Evolutionary conservation across 2,888 invertebrate genomes (phyloP).

Genomic region (Lithosia quadra): DNA sequence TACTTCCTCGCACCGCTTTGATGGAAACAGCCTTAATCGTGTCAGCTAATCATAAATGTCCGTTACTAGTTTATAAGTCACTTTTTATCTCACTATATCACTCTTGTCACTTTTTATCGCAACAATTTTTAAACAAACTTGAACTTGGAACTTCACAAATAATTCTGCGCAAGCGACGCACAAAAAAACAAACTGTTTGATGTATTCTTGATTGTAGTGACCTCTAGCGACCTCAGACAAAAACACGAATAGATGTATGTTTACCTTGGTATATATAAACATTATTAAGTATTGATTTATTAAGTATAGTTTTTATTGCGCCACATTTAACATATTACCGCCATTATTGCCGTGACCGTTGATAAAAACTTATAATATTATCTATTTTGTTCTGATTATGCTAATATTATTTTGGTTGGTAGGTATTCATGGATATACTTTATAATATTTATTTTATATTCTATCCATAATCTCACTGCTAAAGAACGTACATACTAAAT

Average conservation of each 20-base stretch:
- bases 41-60: neutral
- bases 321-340: slow-evolving; percentile 30
- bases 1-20: too few relatives aligned
- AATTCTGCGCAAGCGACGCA: slow-evolving; percentile 8
- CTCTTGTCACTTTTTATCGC: slow-evolving; percentile 3
- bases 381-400: neutral
- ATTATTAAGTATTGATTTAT: slow-evolving; percentile 21
- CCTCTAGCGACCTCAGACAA: slow-evolving; percentile 40
- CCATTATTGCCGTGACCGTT: slow-evolving; percentile 14
- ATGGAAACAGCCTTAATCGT: neutral
- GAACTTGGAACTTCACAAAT: slow-evolving; percentile 21
- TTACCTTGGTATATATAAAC: slow-evolving; percentile 21
- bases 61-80: slow-evolving; percentile 5
- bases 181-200: slow-evolving; percentile 28
- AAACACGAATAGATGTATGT: slow-evolving; percentile 16
- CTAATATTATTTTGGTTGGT: neutral
- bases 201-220: slow-evolving; percentile 41
- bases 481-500: too few relatives aligned
- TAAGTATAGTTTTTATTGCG: slow-evolving; percentile 19
- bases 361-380: neutral
- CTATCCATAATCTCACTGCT: too few relatives aligned
- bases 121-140: slow-evolving; percentile 15
- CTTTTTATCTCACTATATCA: neutral
- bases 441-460: too few relatives aligned
- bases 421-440: neutral